Percentiles rank a stretch among this genome's conserved stretches.
Conservation (phyloP, 2,888 invertebrate genomes). For the Hermaeophaga mercurialis region DNA sequence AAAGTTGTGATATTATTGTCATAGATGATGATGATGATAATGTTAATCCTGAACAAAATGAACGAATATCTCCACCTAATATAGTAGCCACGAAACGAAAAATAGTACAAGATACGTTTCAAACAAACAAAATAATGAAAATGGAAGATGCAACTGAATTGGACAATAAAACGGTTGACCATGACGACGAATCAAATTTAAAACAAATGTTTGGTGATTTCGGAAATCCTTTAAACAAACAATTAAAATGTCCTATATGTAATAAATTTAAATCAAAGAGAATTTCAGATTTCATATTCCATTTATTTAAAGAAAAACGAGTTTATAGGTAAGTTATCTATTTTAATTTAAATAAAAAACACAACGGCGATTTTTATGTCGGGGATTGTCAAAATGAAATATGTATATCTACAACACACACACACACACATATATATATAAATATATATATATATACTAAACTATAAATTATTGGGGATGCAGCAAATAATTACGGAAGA, state of each 20-base stretch:
- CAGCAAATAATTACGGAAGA: no score
- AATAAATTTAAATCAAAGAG: slow-evolving; percentile 63
- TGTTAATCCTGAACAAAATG: slow-evolving; percentile 2
- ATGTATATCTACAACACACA: no score
- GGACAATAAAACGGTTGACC: not conserved
- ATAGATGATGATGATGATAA: slow-evolving; percentile 38
- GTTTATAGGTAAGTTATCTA: slow-evolving; percentile 69
- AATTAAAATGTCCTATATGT: slow-evolving; percentile 68
- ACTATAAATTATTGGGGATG: no score
- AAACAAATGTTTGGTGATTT: slow-evolving; percentile 47
- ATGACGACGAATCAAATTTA: slow-evolving; percentile 33
- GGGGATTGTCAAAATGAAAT: no score
- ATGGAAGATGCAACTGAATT: not conserved
- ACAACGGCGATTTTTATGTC: no score
- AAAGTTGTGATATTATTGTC: slow-evolving; percentile 27
- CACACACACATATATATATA: no score
- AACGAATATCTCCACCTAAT: not conserved
- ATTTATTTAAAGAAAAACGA: slow-evolving; percentile 70
- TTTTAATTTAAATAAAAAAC: no score
- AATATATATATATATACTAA: no score
- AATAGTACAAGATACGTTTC: slow-evolving; percentile 13
- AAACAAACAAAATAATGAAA: not conserved
- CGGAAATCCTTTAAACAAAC: slow-evolving; percentile 62
- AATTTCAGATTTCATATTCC: slow-evolving; percentile 66
- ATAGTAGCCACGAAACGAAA: slow-evolving; percentile 16